Conservation (phyloP, 2,888 invertebrate genomes). For the Syrista parreyssii region DNA sequence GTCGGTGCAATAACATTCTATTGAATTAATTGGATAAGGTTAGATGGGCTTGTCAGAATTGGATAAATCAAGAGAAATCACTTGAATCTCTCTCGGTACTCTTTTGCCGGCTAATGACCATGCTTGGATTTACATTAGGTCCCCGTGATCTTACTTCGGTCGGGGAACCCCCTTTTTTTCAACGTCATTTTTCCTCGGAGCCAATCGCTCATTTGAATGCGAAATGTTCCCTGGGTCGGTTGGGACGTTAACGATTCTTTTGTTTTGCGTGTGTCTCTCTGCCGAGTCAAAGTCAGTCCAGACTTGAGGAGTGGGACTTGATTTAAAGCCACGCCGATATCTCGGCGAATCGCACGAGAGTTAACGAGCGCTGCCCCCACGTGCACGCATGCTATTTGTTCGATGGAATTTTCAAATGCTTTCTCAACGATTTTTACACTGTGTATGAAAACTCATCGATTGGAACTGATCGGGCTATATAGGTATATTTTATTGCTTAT, state of each 20-base stretch:
- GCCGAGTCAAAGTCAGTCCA: slow-evolving; percentile 41
- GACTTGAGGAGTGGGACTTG: slow-evolving; percentile 46
- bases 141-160: neutral
- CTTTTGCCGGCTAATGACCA: slow-evolving; percentile 1
- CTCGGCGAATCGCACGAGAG: slow-evolving; percentile 56
- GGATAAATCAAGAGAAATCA: neutral
- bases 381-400: slow-evolving; percentile 33
- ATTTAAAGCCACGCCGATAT: slow-evolving; percentile 58
- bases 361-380: slow-evolving; percentile 55
- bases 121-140: neutral
- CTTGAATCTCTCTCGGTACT: neutral
- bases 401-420: slow-evolving; percentile 14
- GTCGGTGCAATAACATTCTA: neutral
- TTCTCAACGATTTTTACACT: neutral
- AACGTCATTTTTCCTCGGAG: slow-evolving; percentile 47
- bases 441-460: neutral
- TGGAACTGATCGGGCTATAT: neutral
- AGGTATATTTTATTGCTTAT: neutral
- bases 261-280: slow-evolving; percentile 51
- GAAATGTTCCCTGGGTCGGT: slow-evolving; percentile 30
- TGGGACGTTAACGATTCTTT: slow-evolving; percentile 60
- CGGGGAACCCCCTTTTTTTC: neutral
- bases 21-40: neutral
- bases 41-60: neutral
- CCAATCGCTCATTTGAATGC: slow-evolving; percentile 60